Conservation (phyloP, 2,888 invertebrate genomes). For the Beris chalybata region DNA sequence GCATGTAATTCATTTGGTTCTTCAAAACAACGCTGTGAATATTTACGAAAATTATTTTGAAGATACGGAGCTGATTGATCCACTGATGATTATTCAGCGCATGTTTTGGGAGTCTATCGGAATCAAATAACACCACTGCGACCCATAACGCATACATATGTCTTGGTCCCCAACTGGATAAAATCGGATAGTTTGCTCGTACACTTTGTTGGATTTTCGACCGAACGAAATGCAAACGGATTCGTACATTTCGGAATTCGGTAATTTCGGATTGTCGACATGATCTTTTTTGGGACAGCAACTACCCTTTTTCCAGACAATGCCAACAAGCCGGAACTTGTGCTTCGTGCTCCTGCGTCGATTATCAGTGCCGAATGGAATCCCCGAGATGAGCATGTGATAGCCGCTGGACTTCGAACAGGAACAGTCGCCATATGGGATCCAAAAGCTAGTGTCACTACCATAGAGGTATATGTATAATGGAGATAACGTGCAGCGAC, state of each 20-base stretch:
- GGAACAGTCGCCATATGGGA: constrained; percentile 83
- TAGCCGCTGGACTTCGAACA: constrained; percentile 72
- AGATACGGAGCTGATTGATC: constrained; percentile 58
- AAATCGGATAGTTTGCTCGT: constrained; percentile 19
- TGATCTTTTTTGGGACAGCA: not conserved
- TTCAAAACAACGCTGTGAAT: constrained; percentile 79
- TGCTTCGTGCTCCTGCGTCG: constrained; percentile 70
- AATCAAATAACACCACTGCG: constrained; percentile 58
- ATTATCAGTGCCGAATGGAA: constrained; percentile 81
- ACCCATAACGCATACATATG: constrained; percentile 60
- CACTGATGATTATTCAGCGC: constrained; percentile 61
- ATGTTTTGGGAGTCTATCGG: constrained; percentile 70
- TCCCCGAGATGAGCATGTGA: constrained; percentile 75
- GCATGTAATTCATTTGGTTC: constrained; percentile 67
- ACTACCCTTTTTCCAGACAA: constrained; percentile 64
- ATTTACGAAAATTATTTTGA: constrained; percentile 77
- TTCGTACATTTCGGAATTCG: constrained; percentile 77
- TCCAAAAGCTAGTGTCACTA: constrained; percentile 73
- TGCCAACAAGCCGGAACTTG: constrained; percentile 74
- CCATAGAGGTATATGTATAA: no score
- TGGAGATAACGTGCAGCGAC: no score
- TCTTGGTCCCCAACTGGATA: constrained; percentile 68
- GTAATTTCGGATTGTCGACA: constrained; percentile 47
- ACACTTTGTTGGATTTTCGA: constrained; percentile 38
- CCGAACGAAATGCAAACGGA: constrained; percentile 40